Evolutionary conservation across 2,113 vertebrate species (phyloP).

Genomic region (Sylvietta virens): DNA sequence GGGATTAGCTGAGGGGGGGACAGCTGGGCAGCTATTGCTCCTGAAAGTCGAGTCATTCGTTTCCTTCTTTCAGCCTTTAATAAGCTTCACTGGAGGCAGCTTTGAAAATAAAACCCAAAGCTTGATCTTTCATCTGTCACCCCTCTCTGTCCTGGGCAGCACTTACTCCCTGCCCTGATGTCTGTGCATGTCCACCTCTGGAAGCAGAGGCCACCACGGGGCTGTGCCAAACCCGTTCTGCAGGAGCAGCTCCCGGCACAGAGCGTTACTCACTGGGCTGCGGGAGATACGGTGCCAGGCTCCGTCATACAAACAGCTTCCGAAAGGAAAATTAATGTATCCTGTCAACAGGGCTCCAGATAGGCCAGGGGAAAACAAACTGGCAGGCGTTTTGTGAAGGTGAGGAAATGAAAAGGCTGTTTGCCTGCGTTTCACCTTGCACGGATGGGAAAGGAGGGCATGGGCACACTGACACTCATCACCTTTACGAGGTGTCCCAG

Average conservation of each 20-base stretch:
- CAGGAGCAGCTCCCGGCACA: neutral
- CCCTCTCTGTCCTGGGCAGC: neutral
- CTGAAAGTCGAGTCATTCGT: rapidly evolving
- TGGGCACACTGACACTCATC: neutral
- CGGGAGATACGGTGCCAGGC: neutral
- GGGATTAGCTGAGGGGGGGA: neutral
- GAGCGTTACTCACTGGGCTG: neutral
- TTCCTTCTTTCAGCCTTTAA: neutral
- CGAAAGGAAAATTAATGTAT: neutral
- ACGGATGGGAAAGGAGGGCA: neutral
- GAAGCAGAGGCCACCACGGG: neutral
- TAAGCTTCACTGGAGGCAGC: neutral
- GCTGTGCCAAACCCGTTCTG: neutral
- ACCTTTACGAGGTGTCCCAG: neutral
- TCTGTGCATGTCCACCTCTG: neutral
- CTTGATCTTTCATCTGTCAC: neutral
- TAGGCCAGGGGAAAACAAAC: neutral
- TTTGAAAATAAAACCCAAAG: neutral
- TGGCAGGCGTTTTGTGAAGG: neutral
- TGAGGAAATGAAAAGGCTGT: neutral
- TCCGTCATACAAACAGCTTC: neutral
- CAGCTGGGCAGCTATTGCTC: neutral
- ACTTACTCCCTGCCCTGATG: neutral
- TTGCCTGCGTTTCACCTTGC: conserved; percentile 8
- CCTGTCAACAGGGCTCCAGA: neutral